These are phyloP conservation scores for Nipponia nippon DNA, from an alignment of 2,113 vertebrate species.

Conservation along the genomic window DNA sequence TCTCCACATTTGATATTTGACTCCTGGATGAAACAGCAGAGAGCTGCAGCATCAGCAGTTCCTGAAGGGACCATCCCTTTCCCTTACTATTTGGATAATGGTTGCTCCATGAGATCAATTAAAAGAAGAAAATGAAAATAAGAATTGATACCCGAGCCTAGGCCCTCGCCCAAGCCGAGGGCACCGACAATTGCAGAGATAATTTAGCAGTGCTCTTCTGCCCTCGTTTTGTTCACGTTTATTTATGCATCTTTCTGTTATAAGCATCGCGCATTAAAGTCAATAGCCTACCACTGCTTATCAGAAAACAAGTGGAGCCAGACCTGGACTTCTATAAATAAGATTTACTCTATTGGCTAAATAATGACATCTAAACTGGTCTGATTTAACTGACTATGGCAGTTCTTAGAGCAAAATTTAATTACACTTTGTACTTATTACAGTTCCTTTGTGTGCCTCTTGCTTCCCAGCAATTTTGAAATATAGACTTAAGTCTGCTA, in stretches of 20 bases:
- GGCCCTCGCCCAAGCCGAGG: background rate
- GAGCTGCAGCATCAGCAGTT: slow-evolving; percentile 6
- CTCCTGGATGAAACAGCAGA: background rate
- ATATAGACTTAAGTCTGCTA: slow-evolving; percentile 48
- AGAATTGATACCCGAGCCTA: slow-evolving; percentile 7
- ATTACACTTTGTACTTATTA: slow-evolving; percentile 66
- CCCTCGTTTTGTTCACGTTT: slow-evolving; percentile 49
- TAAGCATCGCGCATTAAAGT: slow-evolving; percentile 26
- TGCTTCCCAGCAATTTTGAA: slow-evolving; percentile 63
- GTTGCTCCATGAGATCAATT: slow-evolving; percentile 14
- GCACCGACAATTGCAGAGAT: slow-evolving; percentile 7
- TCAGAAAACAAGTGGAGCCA: slow-evolving; percentile 63
- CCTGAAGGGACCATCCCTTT: slow-evolving; percentile 17
- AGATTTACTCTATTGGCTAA: slow-evolving; percentile 67
- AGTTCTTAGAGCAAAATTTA: slow-evolving; percentile 68
- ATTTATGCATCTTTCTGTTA: slow-evolving; percentile 50
- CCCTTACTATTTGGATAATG: background rate
- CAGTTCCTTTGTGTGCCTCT: slow-evolving; percentile 60
- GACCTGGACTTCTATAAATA: slow-evolving; percentile 65
- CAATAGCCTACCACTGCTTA: slow-evolving; percentile 52
- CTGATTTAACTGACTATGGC: slow-evolving; percentile 70
- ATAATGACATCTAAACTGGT: slow-evolving; percentile 68
- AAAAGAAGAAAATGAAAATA: slow-evolving; percentile 46
- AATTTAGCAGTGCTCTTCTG: slow-evolving; percentile 25
- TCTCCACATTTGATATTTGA: background rate